A percentile compares a stretch with the other conserved stretches of the same genome.
These are phyloP conservation scores for Corticium candelabrum DNA, from an alignment of 37 sponge, comb jelly and placozoan species.

Conservation along the genomic window DNA sequence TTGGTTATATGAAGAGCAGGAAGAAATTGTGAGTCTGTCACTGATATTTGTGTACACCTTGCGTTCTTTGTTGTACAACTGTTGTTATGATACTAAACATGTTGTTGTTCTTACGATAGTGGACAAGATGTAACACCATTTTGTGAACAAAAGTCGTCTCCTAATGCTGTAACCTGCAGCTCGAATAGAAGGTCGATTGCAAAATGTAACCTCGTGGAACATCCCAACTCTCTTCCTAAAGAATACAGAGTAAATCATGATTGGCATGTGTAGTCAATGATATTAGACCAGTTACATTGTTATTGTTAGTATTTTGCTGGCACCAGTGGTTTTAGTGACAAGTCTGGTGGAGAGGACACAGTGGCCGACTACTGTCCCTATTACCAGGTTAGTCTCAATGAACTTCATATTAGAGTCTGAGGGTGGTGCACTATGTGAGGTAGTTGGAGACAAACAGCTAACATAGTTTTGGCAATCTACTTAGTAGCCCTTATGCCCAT, in stretches of 20 bases:
- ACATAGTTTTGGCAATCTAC: too few species aligned
- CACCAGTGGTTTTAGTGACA: neutral
- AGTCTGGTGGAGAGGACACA: neutral
- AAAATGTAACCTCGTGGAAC: neutral
- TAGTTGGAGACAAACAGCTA: too few species aligned
- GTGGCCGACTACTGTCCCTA: neutral
- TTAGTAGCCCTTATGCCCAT: too few species aligned
- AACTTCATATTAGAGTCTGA: too few species aligned
- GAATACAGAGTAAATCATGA: neutral
- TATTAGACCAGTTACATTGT: neutral
- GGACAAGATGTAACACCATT: neutral
- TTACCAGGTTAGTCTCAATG: neutral
- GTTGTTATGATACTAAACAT: too few species aligned
- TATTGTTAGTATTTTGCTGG: neutral
- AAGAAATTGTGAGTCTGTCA: neutral
- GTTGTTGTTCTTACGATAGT: neutral
- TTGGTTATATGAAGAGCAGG: neutral
- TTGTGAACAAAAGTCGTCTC: neutral
- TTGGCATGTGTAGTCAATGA: too few species aligned
- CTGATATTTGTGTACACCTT: too few species aligned
- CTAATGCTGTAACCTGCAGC: neutral
- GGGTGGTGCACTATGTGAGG: too few species aligned
- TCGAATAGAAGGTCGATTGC: neutral
- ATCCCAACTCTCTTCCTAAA: neutral
- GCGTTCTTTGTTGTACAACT: too few species aligned